Conservation (phyloP, 2,888 invertebrate species). For the Byasa hedistus region DNA sequence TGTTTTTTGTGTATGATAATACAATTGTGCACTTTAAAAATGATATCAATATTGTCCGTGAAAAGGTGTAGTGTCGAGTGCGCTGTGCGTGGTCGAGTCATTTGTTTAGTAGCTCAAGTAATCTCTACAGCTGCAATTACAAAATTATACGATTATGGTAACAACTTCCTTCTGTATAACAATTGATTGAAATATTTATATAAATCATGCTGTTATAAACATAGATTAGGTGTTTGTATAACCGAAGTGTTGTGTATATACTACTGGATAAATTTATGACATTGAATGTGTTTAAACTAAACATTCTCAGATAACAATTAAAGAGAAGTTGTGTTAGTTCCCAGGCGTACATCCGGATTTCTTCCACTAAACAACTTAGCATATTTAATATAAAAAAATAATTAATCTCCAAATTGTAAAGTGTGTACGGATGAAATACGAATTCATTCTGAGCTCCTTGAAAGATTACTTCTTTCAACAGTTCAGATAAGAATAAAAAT, state of each 20-base stretch:
- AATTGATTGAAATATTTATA: conserved; percentile 1
- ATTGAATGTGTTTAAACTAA: background rate
- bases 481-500: too few species aligned
- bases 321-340: background rate
- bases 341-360: too few species aligned
- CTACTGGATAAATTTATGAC: background rate
- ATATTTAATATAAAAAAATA: too few species aligned
- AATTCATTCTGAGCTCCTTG: too few species aligned
- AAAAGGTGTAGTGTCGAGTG: background rate
- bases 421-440: too few species aligned
- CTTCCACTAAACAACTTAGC: too few species aligned
- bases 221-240: background rate
- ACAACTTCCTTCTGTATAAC: conserved; percentile 15
- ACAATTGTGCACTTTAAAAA: background rate
- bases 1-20: background rate
- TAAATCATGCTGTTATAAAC: background rate
- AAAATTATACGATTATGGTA: conserved; percentile 16
- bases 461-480: too few species aligned
- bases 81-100: background rate
- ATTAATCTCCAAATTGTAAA: too few species aligned
- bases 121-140: conserved; percentile 12
- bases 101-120: conserved; percentile 2
- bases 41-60: background rate
- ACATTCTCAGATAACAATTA: background rate
- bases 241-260: background rate